Evolutionary conservation across 1,140 invertebrate species (phyloP).

Genomic region (Pseudomyrmex concolor): DNA sequence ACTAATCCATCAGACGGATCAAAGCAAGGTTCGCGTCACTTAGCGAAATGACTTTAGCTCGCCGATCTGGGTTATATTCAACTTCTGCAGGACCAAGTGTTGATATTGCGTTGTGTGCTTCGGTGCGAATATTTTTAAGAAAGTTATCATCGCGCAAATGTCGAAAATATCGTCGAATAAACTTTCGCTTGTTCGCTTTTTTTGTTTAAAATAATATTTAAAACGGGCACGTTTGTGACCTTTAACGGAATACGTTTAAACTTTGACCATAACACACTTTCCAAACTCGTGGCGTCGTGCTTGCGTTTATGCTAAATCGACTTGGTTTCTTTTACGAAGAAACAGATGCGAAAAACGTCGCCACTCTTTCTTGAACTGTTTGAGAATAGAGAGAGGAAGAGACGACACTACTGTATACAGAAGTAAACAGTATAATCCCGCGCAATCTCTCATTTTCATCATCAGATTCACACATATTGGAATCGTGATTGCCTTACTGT

Average conservation of each 20-base stretch:
- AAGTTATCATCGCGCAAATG: neutral
- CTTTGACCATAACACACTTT: conserved; percentile 17
- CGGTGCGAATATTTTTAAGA: too few species aligned
- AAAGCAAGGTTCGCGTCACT: conserved; percentile 64
- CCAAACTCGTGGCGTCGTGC: conserved; percentile 5
- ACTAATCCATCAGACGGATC: conserved; percentile 71
- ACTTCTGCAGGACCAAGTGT: neutral
- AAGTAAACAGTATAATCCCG: neutral
- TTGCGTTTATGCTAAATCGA: conserved; percentile 18
- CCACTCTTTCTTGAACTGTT: conserved; percentile 20
- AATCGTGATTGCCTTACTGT: conserved; percentile 1
- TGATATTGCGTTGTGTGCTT: neutral
- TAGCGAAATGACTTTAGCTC: conserved; percentile 53
- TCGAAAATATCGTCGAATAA: conserved; percentile 5
- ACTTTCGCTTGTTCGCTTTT: conserved; percentile 24
- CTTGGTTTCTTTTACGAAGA: conserved; percentile 17
- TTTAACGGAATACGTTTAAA: conserved; percentile 53
- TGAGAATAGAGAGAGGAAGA: neutral
- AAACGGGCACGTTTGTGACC: neutral
- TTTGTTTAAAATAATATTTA: conserved; percentile 40
- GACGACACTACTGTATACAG: neutral
- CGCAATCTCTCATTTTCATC: neutral
- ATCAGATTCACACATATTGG: conserved; percentile 19
- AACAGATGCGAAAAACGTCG: neutral
- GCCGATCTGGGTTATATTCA: conserved; percentile 4